Evolutionary conservation across 2,888 invertebrate species (phyloP).

Genomic region (Helobdella robusta): DNA sequence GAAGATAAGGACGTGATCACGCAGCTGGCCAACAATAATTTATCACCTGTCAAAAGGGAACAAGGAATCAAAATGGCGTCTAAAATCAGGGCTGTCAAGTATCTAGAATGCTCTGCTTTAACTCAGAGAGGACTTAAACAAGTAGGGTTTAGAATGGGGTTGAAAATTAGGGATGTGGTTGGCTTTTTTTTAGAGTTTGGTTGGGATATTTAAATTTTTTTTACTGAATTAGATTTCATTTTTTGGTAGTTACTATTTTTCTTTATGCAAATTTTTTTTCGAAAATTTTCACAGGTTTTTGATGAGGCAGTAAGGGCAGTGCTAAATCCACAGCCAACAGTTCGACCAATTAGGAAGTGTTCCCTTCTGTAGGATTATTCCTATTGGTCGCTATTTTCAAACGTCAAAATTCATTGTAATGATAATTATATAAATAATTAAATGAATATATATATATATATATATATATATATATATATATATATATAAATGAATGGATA

Average conservation of each 20-base stretch:
- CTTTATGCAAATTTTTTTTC: background rate
- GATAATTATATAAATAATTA: conserved; percentile 3
- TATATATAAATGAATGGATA: background rate
- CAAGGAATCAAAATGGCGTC: conserved; percentile 96
- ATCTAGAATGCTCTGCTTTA: conserved; percentile 97
- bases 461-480: background rate
- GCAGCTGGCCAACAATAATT: conserved; percentile 79
- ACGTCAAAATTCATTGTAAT: background rate
- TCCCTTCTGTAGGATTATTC: conserved; percentile 23
- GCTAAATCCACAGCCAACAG: conserved; percentile 77
- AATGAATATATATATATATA: background rate
- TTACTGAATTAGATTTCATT: background rate
- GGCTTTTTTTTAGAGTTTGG: too few species aligned
- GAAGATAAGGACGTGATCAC: conserved; percentile 92
- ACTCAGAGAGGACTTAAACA: conserved; percentile 95
- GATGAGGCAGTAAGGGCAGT: conserved; percentile 97
- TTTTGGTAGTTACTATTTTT: background rate
- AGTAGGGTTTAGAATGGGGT: conserved; percentile 44
- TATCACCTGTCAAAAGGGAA: conserved; percentile 89
- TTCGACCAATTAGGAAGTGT: conserved; percentile 29
- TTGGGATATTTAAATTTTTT: background rate
- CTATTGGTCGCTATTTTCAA: too few species aligned
- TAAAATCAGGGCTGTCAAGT: conserved; percentile 95
- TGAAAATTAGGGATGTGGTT: background rate
- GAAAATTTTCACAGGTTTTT: conserved; percentile 65